Base-by-base conservation (phyloP, 1,140 invertebrate species). In the Drosophila ercepeae region DNA sequence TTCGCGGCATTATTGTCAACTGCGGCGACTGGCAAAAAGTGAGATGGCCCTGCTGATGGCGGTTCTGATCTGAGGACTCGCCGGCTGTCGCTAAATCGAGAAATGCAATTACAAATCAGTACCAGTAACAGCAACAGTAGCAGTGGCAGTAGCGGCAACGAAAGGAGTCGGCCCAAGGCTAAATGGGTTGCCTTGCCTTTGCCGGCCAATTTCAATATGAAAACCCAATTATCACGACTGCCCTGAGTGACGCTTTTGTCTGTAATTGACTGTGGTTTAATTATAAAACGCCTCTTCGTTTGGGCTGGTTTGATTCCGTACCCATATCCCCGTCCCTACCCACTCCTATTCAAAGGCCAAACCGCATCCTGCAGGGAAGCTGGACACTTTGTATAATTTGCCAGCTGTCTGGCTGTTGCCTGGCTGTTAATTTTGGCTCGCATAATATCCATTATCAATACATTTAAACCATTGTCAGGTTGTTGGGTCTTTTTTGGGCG, bases 1-100 rank as follows among this genome's bases (percentile, higher is more conserved):
- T 89, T 89, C 79, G 86, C 86, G 67, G 86, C 86, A 89, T 89
- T 89, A 89, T 89, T 89, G 86, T 88, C 83, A 89, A 81, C 76
- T 59, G 76, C 69, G 51, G 25, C 41, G 52, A 4, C 36, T 25
- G 23, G 55, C 60, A 86, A 86, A 77, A 86, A 86, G 63, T 82
- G 78, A 82, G 54, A 57, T 36, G 25, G 44, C 44, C 50, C 6
- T 77, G 71, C 58, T 78, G 73, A 74, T 77, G 71, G 74, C 82
- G 73, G 77, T 41, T 32, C 34, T 21, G 49, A 74, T 77, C 77
- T 67, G 60, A 77, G 59, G 53, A 44, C 21, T 50, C 21, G 41
- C 27, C 45, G 53, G 39, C 81, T 86, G 82, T 76, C 79, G 71
- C 72, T 68, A 81, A 88, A 76, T 84, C 79, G 77, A 71, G 73